Evolutionary conservation across 1,140 invertebrate species (phyloP).

Genomic region (Zaprionus capensis): DNA sequence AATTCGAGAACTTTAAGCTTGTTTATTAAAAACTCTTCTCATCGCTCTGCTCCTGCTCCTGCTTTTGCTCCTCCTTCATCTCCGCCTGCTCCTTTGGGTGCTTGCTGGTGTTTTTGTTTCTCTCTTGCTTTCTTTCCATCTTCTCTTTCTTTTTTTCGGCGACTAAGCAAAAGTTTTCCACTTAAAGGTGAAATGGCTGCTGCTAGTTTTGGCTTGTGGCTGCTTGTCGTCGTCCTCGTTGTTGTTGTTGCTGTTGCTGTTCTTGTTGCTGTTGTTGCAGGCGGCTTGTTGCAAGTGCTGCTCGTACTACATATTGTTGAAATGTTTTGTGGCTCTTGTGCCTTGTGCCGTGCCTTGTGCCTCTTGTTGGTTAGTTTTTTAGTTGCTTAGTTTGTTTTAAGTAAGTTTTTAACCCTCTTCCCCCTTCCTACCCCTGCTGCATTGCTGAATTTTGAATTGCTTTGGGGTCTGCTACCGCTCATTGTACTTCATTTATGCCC

Average conservation of each 20-base stretch:
- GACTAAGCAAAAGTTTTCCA: conserved; percentile 47
- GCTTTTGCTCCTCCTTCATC: background rate
- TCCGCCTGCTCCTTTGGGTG: background rate
- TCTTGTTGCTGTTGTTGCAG: conserved; percentile 11
- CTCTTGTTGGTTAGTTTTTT: conserved; percentile 29
- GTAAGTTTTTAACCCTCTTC: conserved; percentile 26
- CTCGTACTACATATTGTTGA: conserved; percentile 42
- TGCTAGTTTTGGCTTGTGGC: conserved; percentile 38
- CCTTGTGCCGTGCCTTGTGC: conserved; percentile 9
- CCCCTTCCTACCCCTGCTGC: too few species aligned
- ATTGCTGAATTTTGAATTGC: conserved; percentile 1
- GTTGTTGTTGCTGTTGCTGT: background rate
- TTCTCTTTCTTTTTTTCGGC: conserved; percentile 17
- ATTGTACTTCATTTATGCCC: conserved; percentile 33
- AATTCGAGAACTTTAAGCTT: conserved; percentile 44
- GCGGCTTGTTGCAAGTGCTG: conserved; percentile 34
- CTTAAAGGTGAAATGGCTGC: conserved; percentile 49
- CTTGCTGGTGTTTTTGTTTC: background rate
- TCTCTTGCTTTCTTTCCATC: background rate
- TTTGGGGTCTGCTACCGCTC: conserved; percentile 8
- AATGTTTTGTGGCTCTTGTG: conserved; percentile 39
- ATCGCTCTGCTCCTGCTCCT: background rate
- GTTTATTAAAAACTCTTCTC: conserved; percentile 50
- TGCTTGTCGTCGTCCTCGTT: conserved; percentile 11
- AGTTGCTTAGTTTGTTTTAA: conserved; percentile 45